Conservation (phyloP, 1,140 invertebrate species). For the Proales similis region DNA sequence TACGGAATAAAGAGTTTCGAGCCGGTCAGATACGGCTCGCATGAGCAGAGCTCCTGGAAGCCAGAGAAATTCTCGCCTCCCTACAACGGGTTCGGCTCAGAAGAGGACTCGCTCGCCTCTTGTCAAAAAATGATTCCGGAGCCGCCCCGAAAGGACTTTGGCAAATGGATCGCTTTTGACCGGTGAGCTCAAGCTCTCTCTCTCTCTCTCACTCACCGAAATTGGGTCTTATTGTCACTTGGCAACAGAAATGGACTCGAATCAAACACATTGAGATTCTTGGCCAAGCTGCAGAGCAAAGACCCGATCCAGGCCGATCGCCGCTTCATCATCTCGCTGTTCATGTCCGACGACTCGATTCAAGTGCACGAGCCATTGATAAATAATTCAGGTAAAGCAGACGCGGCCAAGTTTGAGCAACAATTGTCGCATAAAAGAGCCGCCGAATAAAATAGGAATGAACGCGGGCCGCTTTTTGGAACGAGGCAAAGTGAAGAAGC, state of each 20-base stretch:
- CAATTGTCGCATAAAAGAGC: not conserved
- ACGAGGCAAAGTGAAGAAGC: slow-evolving; percentile 63
- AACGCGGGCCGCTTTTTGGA: slow-evolving; percentile 64
- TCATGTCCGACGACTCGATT: slow-evolving; percentile 72
- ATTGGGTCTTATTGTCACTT: no score
- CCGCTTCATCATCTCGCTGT: slow-evolving; percentile 72
- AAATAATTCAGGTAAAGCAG: slow-evolving; percentile 63
- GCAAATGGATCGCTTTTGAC: slow-evolving; percentile 54
- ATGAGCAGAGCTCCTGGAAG: slow-evolving; percentile 11
- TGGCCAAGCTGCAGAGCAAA: slow-evolving; percentile 65
- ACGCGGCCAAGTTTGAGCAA: not conserved
- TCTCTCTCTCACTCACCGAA: not conserved
- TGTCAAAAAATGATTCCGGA: slow-evolving; percentile 50
- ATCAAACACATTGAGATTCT: slow-evolving; percentile 70
- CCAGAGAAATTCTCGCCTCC: slow-evolving; percentile 44
- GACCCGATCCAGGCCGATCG: slow-evolving; percentile 63
- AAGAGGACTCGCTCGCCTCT: slow-evolving; percentile 53
- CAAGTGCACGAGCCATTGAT: slow-evolving; percentile 67
- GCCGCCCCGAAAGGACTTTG: slow-evolving; percentile 50
- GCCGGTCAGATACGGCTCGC: slow-evolving; percentile 14
- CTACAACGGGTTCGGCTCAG: slow-evolving; percentile 54
- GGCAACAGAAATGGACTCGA: slow-evolving; percentile 61
- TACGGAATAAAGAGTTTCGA: slow-evolving; percentile 43
- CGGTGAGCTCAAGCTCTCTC: not conserved
- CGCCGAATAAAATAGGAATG: slow-evolving; percentile 50